Conservation (phyloP, 2,113 vertebrate species). For the Salminus brasiliensis region DNA sequence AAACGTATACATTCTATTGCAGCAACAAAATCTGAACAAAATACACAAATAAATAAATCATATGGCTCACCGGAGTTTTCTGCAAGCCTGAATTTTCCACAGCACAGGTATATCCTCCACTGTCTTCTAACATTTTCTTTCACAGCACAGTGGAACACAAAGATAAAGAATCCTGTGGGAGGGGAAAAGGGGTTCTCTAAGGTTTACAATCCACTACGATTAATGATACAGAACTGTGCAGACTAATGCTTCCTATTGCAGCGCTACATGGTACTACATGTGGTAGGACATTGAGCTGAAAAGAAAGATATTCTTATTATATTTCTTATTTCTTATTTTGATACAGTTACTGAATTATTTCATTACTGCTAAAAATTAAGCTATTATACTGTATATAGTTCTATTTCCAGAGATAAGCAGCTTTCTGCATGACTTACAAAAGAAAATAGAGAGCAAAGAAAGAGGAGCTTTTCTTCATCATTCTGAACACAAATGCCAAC, state of each 20-base stretch:
- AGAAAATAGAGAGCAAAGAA: too few relatives aligned
- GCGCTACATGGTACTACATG: too few relatives aligned
- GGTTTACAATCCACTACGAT: not conserved
- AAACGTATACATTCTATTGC: not conserved
- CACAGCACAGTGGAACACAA: constrained; percentile 90
- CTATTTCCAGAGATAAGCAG: too few relatives aligned
- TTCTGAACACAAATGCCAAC: not conserved
- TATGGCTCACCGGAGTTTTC: constrained; percentile 86
- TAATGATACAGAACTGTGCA: not conserved
- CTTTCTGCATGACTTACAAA: too few relatives aligned
- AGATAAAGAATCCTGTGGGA: constrained; percentile 93
- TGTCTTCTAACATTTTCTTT: constrained; percentile 93
- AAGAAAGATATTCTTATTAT: too few relatives aligned
- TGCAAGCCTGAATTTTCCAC: constrained; percentile 85
- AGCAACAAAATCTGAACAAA: not conserved
- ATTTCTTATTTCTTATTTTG: too few relatives aligned
- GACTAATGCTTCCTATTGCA: too few relatives aligned
- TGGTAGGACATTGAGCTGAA: too few relatives aligned
- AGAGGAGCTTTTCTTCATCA: too few relatives aligned
- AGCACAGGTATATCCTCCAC: constrained; percentile 92
- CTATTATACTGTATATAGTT: too few relatives aligned
- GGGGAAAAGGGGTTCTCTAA: not conserved
- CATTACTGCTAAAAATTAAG: too few relatives aligned
- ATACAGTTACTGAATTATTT: too few relatives aligned
- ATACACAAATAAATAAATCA: not conserved